Percentiles rank a stretch among this genome's conserved stretches.
Conservation (phyloP, 2,113 vertebrate genomes). For the Mystacornis crossleyi region DNA sequence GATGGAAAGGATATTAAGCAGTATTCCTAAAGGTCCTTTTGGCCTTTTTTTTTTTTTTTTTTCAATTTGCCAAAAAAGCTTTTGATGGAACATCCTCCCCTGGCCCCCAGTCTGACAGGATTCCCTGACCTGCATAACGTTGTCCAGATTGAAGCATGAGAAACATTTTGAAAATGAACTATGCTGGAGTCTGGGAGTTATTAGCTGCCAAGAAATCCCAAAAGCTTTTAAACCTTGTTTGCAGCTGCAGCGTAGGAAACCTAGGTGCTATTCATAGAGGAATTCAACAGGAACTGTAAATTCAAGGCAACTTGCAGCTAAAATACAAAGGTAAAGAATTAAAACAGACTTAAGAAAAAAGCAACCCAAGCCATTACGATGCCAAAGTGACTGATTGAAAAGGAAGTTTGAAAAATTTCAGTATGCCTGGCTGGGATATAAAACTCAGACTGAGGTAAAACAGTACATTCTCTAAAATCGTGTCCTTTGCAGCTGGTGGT, state of each 20-base stretch:
- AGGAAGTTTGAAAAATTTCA: slow-evolving; percentile 31
- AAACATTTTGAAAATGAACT: slow-evolving; percentile 36
- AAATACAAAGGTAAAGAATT: slow-evolving; percentile 53
- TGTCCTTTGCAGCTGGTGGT: neutral
- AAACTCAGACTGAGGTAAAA: slow-evolving; percentile 2
- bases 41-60: neutral
- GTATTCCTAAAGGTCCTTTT: slow-evolving; percentile 59
- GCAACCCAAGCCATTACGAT: neutral
- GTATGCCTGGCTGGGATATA: neutral
- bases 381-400: slow-evolving; percentile 34
- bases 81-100: slow-evolving; percentile 39
- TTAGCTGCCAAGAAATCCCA: slow-evolving; percentile 39
- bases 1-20: slow-evolving; percentile 52
- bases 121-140: slow-evolving; percentile 45
- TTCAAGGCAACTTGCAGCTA: slow-evolving; percentile 43
- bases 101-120: slow-evolving; percentile 57
- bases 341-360: slow-evolving; percentile 37
- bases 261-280: slow-evolving; percentile 45
- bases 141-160: slow-evolving; percentile 61
- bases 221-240: slow-evolving; percentile 30
- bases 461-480: neutral
- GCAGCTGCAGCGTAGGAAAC: slow-evolving; percentile 49
- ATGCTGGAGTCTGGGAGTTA: slow-evolving; percentile 45
- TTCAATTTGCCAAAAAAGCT: slow-evolving; percentile 40
- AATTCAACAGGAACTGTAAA: slow-evolving; percentile 62